Base-by-base conservation (phyloP, 2,797 vertebrate species). In the Falco rusticolus region DNA sequence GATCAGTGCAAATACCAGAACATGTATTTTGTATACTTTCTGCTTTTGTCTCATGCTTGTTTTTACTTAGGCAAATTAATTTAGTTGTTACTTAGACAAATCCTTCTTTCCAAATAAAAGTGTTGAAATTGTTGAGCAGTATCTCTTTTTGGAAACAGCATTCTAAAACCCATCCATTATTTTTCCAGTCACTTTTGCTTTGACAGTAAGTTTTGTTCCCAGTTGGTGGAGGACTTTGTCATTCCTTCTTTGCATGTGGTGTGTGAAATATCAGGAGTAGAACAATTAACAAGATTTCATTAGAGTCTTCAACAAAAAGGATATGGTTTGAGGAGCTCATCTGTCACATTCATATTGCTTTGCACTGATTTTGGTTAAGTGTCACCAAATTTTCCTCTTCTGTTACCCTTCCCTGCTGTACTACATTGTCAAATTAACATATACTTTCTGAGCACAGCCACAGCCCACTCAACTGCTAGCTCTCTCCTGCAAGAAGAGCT, bases 381-480 rank as follows among this genome's bases (percentile, higher is more conserved):
- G 39, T 72, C 79, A 78, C 77, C 34, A 72, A 63, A 57, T 81
- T 94, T 87, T 88, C 54, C 16, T 74, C 21, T 45, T 69, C 26
- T 80, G 9, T 86, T 79, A 72, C 29, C 83, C n/a, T 90, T 63
- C 24, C 39, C 59, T 79, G 59, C 66, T 82, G 48, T 74, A 79
- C 56, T 94, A 56, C 31, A 7, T 8, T 77, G 70, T 90, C 60
- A 82, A 91, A 94, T 93, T 95, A 77, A 60, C 28, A 21, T 79
- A 66, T 84, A 82, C 76, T 84, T 84, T 93, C 77, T 90, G 77
- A 95, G 74, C 50, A 81, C 75, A 90, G 54, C 77, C 77, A 28
- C 85, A 86, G 39, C 91, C 93, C 91, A 90, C 85, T 95, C 91
- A 89, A 45, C 80, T 90, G 54, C 61, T 75, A 66, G 66, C 50